A percentile compares a stretch with the other conserved stretches of the same genome.
These are phyloP conservation scores for Phymanthus crucifer DNA, from an alignment of 92 coral and sea anemone species.

Conservation along the genomic window DNA sequence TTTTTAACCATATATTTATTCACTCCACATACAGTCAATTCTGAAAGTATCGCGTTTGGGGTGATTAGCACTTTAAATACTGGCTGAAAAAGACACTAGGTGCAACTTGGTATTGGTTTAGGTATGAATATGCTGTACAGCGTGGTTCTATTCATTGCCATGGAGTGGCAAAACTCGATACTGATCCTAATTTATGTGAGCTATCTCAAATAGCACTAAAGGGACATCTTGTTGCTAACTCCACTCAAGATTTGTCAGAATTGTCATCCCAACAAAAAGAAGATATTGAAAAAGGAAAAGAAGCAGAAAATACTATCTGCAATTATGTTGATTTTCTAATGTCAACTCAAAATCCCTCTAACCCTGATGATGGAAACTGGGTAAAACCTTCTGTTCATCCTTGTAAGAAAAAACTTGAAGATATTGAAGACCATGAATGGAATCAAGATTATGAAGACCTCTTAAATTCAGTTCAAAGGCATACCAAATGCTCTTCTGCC, in stretches of 20 bases:
- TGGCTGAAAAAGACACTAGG: slow-evolving; percentile 31
- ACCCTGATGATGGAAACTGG: slow-evolving; percentile 55
- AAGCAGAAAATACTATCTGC: slow-evolving; percentile 49
- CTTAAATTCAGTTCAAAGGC: slow-evolving; percentile 54
- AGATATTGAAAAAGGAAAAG: slow-evolving; percentile 60
- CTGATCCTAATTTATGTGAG: background rate
- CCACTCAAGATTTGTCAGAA: background rate
- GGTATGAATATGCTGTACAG: slow-evolving; percentile 55
- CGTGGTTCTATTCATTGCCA: slow-evolving; percentile 52
- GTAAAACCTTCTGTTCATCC: slow-evolving; percentile 54
- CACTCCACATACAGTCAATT: no score
- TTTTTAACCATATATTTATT: no score
- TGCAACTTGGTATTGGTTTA: slow-evolving; percentile 52
- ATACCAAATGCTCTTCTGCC: slow-evolving; percentile 55
- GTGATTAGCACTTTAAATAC: no score
- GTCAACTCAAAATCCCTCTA: slow-evolving; percentile 62
- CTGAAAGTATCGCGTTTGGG: no score
- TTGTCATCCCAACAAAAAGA: slow-evolving; percentile 37
- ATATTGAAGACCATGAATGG: slow-evolving; percentile 41
- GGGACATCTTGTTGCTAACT: background rate
- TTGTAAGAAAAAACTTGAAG: slow-evolving; percentile 53
- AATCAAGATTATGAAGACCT: slow-evolving; percentile 51
- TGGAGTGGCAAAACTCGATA: slow-evolving; percentile 45
- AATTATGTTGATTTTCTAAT: slow-evolving; percentile 69
- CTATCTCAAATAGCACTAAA: background rate